phyloP scores from a whole-genome alignment of 2,888 invertebrate species.

The Ctenicera cuprea region DNA sequence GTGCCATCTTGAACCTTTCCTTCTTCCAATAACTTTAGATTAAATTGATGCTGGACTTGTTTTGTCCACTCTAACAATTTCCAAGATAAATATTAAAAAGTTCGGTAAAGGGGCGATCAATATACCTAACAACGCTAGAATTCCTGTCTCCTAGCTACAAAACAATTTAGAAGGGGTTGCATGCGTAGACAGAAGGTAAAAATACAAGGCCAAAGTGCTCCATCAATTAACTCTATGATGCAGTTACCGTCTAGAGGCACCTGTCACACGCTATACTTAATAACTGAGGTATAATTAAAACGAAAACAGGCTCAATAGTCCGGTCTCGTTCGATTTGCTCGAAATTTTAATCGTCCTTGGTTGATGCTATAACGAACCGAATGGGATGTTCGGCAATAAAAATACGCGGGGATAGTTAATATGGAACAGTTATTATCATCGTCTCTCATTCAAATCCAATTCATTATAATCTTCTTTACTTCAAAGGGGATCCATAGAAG shows the following conservation, averaged over 20 bases:
- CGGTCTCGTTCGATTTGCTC: background rate
- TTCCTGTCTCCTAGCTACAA: background rate
- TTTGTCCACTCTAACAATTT: conserved; percentile 4
- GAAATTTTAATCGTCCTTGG: conserved; percentile 13
- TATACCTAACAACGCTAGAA: background rate
- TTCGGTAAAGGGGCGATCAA: no score
- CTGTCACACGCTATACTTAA: conserved; percentile 33
- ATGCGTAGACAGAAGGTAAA: conserved; percentile 29
- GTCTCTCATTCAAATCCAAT: conserved; percentile 52
- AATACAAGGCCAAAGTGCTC: conserved; percentile 29
- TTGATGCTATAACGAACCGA: background rate
- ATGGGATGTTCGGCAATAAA: background rate
- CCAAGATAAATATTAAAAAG: conserved; percentile 5
- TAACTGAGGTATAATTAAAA: conserved; percentile 30
- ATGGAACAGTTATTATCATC: conserved; percentile 50
- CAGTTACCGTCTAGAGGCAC: conserved; percentile 29
- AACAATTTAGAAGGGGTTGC: conserved; percentile 21
- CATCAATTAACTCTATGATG: conserved; percentile 39
- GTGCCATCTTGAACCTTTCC: background rate
- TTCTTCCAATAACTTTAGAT: background rate
- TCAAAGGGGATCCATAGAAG: conserved; percentile 49
- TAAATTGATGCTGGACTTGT: background rate
- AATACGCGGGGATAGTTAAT: conserved; percentile 37
- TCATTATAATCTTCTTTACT: conserved; percentile 52
- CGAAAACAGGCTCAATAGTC: conserved; percentile 15